Conservation (phyloP, 2,888 invertebrate genomes). For the Exephanes ischioxanthus region DNA sequence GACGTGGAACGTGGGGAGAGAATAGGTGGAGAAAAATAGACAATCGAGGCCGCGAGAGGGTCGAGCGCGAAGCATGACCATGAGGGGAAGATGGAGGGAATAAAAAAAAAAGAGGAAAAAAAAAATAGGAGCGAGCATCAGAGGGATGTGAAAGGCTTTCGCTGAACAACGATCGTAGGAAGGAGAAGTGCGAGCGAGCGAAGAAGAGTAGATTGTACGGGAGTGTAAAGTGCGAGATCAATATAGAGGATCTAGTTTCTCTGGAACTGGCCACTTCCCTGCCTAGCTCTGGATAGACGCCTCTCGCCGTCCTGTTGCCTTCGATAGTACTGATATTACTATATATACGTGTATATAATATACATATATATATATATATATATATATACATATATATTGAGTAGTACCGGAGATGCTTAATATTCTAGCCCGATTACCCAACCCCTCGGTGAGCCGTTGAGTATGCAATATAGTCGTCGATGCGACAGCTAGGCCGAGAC, state of each 20-base stretch:
- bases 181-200: slow-evolving; percentile 7
- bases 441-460: slow-evolving; percentile 17
- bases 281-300: slow-evolving; percentile 10
- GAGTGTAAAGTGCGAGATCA: slow-evolving; percentile 67
- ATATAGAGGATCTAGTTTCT: slow-evolving; percentile 69
- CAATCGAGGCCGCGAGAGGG: slow-evolving; percentile 61
- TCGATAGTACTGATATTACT: neutral
- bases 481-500: neutral
- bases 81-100: slow-evolving; percentile 4
- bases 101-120: neutral
- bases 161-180: slow-evolving; percentile 33
- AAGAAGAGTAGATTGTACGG: slow-evolving; percentile 34
- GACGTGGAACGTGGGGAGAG: neutral
- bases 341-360: neutral
- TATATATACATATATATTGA: neutral
- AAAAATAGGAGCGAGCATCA: slow-evolving; percentile 13
- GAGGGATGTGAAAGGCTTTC: slow-evolving; percentile 44
- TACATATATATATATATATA: no score
- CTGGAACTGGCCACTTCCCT: slow-evolving; percentile 54
- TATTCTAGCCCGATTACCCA: slow-evolving; percentile 28
- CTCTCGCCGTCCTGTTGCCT: slow-evolving; percentile 46
- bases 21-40: slow-evolving; percentile 52
- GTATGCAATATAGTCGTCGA: slow-evolving; percentile 17
- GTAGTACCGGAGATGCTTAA: slow-evolving; percentile 28
- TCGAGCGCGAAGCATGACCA: slow-evolving; percentile 22